phyloP scores from a whole-genome alignment of 2,113 vertebrate genomes.

The Ceuthmochares aereus region DNA sequence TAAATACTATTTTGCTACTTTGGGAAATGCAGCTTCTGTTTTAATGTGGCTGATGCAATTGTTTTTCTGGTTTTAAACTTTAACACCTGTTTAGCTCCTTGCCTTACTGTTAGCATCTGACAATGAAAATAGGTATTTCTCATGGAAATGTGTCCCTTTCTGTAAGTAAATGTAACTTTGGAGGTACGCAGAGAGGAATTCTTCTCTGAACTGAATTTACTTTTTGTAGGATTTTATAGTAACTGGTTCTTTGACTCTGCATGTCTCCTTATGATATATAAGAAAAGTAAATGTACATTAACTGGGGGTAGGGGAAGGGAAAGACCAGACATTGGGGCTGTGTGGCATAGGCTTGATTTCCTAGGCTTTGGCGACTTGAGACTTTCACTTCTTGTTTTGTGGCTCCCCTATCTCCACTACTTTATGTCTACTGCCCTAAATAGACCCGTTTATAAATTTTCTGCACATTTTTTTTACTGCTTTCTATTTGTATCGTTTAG shows the following conservation, averaged over 20 bases:
- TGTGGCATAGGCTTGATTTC: slow-evolving; percentile 9
- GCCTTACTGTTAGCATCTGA: neutral
- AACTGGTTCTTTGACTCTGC: neutral
- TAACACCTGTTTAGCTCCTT: neutral
- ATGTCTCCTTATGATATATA: neutral
- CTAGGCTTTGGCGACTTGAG: neutral
- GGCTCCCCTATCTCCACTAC: neutral
- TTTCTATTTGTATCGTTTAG: neutral
- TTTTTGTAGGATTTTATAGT: neutral
- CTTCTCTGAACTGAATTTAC: neutral
- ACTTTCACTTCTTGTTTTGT: slow-evolving; percentile 47
- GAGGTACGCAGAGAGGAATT: neutral
- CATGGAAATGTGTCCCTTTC: neutral
- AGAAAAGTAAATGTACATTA: neutral
- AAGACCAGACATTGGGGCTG: neutral
- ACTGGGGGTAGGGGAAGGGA: neutral
- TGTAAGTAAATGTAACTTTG: neutral
- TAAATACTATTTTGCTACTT: neutral
- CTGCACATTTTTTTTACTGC: neutral
- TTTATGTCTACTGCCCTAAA: neutral
- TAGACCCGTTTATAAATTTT: neutral
- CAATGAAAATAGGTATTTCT: neutral
- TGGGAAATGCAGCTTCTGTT: neutral
- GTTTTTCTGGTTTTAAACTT: neutral
- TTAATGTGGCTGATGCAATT: neutral